Conservation (phyloP, 2,888 invertebrate species). For the Ganaspis brasiliensis region DNA sequence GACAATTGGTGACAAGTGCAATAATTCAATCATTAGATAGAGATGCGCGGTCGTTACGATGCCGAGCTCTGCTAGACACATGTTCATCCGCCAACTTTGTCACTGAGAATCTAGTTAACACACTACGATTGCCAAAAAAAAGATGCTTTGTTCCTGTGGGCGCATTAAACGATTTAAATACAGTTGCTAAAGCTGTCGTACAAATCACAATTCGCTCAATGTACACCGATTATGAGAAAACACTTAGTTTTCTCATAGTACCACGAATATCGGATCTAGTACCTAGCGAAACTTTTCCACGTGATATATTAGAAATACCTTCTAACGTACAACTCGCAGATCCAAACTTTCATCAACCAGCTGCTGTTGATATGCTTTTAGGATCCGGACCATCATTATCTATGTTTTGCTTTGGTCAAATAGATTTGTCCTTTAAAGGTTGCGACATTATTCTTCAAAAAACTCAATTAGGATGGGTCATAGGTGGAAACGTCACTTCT, state of each 20-base stretch:
- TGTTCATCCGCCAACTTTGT: constrained; percentile 56
- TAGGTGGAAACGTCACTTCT: constrained; percentile 44
- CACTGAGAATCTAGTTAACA: constrained; percentile 49
- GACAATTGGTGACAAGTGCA: constrained; percentile 49
- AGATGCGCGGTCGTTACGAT: constrained; percentile 16
- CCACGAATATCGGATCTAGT: not conserved
- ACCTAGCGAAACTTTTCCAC: not conserved
- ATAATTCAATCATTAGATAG: constrained; percentile 30
- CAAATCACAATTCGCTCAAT: constrained; percentile 46
- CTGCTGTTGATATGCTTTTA: constrained; percentile 51
- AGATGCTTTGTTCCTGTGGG: constrained; percentile 48
- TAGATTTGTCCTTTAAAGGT: constrained; percentile 46
- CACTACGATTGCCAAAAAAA: not conserved
- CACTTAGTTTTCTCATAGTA: constrained; percentile 18
- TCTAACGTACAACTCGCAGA: constrained; percentile 51
- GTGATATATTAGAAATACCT: constrained; percentile 50
- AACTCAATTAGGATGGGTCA: constrained; percentile 57
- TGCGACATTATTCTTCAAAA: constrained; percentile 56
- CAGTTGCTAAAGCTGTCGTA: constrained; percentile 43
- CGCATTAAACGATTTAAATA: constrained; percentile 47
- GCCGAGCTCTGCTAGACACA: constrained; percentile 52
- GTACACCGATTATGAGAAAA: constrained; percentile 27
- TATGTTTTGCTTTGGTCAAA: constrained; percentile 52
- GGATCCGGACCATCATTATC: constrained; percentile 53
- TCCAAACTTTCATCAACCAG: constrained; percentile 55